Base-by-base conservation (phyloP, 2,888 invertebrate genomes). In the Parascotia fuliginaria region DNA sequence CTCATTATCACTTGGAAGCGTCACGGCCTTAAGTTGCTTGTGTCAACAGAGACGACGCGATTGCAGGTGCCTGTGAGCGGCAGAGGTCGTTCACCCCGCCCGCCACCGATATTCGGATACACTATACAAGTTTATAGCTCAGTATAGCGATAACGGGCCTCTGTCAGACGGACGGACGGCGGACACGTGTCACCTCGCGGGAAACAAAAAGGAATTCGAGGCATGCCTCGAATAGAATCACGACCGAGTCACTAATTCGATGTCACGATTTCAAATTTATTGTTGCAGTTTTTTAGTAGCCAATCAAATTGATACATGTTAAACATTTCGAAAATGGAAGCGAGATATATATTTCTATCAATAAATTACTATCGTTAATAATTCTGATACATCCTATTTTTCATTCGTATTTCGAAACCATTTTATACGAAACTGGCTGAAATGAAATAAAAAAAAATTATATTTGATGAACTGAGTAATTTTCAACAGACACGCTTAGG, bases 51-150 rank as follows among this genome's bases (percentile, higher is more conserved):
- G 79, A 41, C 42, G 40, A 71, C 81, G 79, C 85, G 86, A 88
- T 85, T 87, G 89, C 90, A 90, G 90, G 91, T 90, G 84, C 82
- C 85, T 81, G 70, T 50, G 49, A 29, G 27, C 50, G 34, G 29
- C 16, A 63, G 66, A 77, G 89, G 85, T 88, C 88, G 57, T 86
- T 89, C 81, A 89, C 84, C 90, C 80, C 81, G 77, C 67, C 75
- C 76, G 82, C 80, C 79, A 75, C 79, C 79, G 80, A 89, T 89
- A 90, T 92, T 92, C 85, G 89, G 91, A 85, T 86, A 89, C 80
- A 79, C 77, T 77, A 77, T 80, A 80, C 78, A 81, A 77, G 78
- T 74, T 64, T 70, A 71, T 77, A 77, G 61, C 65, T 55, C 55
- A 49, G 38, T 70, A 67, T 68, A 71, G 63, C 72, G 81, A 88